phyloP scores from a whole-genome alignment of 2,797 vertebrate genomes.

The Florisuga fusca region DNA sequence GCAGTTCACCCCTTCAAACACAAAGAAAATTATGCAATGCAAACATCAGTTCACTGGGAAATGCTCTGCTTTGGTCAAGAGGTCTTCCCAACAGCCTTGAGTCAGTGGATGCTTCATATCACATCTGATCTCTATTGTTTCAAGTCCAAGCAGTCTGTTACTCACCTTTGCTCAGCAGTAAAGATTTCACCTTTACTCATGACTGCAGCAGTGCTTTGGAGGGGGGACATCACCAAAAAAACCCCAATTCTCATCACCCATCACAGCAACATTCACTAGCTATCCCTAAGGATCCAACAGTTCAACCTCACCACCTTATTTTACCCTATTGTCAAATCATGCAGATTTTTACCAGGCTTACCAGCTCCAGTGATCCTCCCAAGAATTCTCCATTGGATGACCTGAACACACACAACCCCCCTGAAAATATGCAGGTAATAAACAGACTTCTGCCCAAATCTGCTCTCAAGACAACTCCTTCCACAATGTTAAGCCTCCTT shows the following conservation, averaged over 20 bases:
- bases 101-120: neutral
- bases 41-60: neutral
- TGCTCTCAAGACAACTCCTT: neutral
- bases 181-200: neutral
- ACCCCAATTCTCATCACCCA: neutral
- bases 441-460: neutral
- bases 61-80: neutral
- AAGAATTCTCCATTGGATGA: neutral
- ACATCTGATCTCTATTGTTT: neutral
- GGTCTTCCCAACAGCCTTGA: neutral
- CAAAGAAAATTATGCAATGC: neutral
- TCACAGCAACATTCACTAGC: neutral
- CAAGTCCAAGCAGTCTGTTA: neutral
- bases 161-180: neutral
- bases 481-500: neutral
- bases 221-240: neutral
- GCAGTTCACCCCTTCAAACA: neutral
- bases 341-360: neutral
- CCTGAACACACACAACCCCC: neutral
- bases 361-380: neutral
- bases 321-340: neutral
- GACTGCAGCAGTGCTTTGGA: neutral
- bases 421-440: neutral
- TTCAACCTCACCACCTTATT: neutral
- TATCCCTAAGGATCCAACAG: neutral